Percentiles rank a stretch among this genome's conserved stretches.
Evolutionary conservation across 92 coral and sea anemone genomes (phyloP).

Genomic region (Montipora capitata): DNA sequence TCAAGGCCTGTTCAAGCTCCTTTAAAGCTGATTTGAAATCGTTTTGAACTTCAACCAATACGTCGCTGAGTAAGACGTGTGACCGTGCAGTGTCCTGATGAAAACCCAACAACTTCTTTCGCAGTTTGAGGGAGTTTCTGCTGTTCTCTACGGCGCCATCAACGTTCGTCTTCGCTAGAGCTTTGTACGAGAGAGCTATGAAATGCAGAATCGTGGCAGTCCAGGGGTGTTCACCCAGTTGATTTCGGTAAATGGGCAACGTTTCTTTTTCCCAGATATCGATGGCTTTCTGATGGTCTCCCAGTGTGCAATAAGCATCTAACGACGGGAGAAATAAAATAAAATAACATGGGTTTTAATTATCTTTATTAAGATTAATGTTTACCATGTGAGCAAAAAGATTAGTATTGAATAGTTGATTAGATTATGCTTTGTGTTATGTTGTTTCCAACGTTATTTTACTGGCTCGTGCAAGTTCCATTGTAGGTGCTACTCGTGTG

Average conservation of each 20-base stretch:
- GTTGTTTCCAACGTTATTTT: no score
- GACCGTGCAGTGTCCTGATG: slow-evolving; percentile 43
- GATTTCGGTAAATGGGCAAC: slow-evolving; percentile 11
- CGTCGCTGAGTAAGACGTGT: background rate
- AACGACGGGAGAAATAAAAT: no score
- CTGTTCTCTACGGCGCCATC: background rate
- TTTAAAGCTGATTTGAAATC: background rate
- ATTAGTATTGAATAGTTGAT: no score
- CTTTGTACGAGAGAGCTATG: slow-evolving; percentile 15
- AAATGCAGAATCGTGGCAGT: slow-evolving; percentile 7
- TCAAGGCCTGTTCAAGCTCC: slow-evolving; percentile 7
- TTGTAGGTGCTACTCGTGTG: no score
- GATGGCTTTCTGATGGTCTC: no score
- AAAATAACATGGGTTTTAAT: no score
- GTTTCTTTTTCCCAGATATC: slow-evolving; percentile 5
- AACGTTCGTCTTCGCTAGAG: background rate
- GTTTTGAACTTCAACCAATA: background rate
- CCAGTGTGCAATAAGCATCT: no score
- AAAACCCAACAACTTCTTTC: background rate
- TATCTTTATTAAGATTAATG: no score
- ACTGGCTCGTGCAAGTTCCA: no score
- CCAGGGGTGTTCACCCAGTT: slow-evolving; percentile 40
- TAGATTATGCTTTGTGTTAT: no score
- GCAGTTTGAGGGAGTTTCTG: background rate
- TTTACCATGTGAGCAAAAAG: no score